A percentile compares a stretch with the other conserved stretches of the same genome.
These are phyloP conservation scores for Amyelois transitella DNA, from an alignment of 1,140 invertebrate species.

Conservation along the genomic window DNA sequence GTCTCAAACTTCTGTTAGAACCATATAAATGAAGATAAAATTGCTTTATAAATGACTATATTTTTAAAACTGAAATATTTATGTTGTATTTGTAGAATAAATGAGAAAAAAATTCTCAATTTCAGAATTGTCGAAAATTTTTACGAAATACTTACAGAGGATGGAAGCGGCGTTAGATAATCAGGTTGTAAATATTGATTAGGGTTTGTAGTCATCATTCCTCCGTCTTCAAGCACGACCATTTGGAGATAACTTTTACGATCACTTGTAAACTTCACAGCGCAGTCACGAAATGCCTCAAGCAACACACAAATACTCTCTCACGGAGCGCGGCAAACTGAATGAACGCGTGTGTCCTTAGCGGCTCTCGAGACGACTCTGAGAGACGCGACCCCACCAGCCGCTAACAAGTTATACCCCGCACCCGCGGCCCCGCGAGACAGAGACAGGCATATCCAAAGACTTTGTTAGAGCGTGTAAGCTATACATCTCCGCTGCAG, in stretches of 20 bases:
- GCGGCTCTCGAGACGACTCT: constrained; percentile 61
- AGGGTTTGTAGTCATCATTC: constrained; percentile 90
- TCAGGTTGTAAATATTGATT: constrained; percentile 96
- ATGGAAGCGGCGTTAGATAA: constrained; percentile 92
- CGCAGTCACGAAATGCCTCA: constrained; percentile 48
- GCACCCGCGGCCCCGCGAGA: constrained; percentile 31
- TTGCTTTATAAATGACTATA: neutral
- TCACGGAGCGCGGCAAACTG: constrained; percentile 33
- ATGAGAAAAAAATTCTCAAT: too few relatives aligned
- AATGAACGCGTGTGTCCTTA: constrained; percentile 41
- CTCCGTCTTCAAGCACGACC: constrained; percentile 93
- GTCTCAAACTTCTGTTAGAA: too few relatives aligned
- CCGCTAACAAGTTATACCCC: constrained; percentile 28
- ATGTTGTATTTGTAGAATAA: too few relatives aligned
- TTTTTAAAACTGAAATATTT: constrained; percentile 2
- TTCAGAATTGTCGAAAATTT: constrained; percentile 11
- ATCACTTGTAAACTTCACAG: constrained; percentile 65
- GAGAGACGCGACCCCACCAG: constrained; percentile 58
- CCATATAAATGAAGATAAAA: neutral
- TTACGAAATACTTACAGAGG: constrained; percentile 84
- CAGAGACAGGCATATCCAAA: constrained; percentile 39
- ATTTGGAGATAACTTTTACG: constrained; percentile 78
- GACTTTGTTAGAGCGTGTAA: constrained; percentile 49
- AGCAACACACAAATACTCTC: constrained; percentile 54
- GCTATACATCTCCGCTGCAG: constrained; percentile 67